Base-by-base conservation (phyloP, 2,888 invertebrate genomes). In the Emmelina monodactyla region DNA sequence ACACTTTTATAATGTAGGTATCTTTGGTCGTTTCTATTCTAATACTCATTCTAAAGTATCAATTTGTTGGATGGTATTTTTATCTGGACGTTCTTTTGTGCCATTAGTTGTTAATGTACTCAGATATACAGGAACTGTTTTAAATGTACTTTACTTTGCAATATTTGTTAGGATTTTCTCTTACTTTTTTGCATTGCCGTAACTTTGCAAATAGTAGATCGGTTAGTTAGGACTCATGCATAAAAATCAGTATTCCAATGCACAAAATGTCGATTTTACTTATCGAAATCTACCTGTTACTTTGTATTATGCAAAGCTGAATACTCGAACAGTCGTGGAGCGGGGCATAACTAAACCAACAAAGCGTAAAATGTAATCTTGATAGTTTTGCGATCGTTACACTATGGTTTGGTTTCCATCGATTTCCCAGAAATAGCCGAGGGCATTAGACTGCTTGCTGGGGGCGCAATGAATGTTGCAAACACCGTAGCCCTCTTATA, bases 351-450 rank as follows among this genome's bases (percentile, higher is more conserved):
- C 38, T 41, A 38, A 44, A 44, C 33, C 33, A 37, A 42, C 45
- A 45, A 46, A 45, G 31, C 35, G 38, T 43, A 31, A 37, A 35
- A 46, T 47, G 41, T 50, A 49, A 42, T 52, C 52, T 50, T 52
- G 44, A 38, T 47, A 38, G 42, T 43, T 48, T 41, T 43, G 37
- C 39, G 40, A 25, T 19, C 19, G 19, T 19, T 25, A 25, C n/a
- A n/a, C n/a, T 25, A 7, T 25, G 9, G 25, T 25, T n/a, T 25
- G 4, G n/a, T n/a, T 9, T 25, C 58, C 51, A 75, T 75, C 68
- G 73, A 69, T 71, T 62, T 51, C 47, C 57, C 56, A 59, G 64
- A 68, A 72, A 71, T 71, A 71, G 62, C 63, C 56, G 49, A 38
- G 49, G 51, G 58, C 60, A 57, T 57, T 55, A 61, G 61, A 55